Evolutionary conservation across 2,797 vertebrate genomes (phyloP).

Genomic region (Hydrocynus forskahlii): DNA sequence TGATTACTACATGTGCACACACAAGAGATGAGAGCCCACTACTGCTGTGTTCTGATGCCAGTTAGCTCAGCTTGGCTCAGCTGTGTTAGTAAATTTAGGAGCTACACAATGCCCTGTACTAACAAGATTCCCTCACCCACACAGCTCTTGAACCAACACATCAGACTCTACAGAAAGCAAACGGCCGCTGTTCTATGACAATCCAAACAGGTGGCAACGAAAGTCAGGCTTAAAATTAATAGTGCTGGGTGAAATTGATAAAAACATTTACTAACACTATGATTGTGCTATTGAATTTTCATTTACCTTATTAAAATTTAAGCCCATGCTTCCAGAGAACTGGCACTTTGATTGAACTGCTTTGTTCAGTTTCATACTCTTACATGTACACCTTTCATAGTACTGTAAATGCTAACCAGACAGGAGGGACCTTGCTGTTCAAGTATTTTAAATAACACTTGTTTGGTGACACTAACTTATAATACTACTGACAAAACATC

Average conservation of each 20-base stretch:
- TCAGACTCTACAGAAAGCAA: not conserved
- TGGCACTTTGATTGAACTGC: not conserved
- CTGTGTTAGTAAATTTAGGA: conserved; percentile 24
- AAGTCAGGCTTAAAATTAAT: not conserved
- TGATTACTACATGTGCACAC: conserved; percentile 17
- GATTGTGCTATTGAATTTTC: not conserved
- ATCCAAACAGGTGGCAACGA: not conserved
- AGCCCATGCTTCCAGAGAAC: not conserved
- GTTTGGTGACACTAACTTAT: not conserved
- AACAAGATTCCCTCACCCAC: conserved; percentile 24
- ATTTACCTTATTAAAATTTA: not conserved
- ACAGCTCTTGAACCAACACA: not conserved
- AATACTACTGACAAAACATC: too few relatives aligned
- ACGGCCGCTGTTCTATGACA: not conserved
- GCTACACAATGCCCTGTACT: conserved; percentile 22
- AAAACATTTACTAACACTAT: not conserved
- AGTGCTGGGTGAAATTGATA: not conserved
- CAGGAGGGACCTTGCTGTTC: too few relatives aligned
- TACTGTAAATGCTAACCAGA: too few relatives aligned
- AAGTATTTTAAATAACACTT: too few relatives aligned
- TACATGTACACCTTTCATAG: too few relatives aligned
- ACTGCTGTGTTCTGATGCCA: conserved; percentile 41
- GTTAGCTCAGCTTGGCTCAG: conserved; percentile 27
- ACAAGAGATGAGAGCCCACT: conserved; percentile 12
- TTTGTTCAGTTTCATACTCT: too few relatives aligned